A percentile compares a stretch with the other conserved stretches of the same genome.
phyloP scores from a whole-genome alignment of 2,113 vertebrate species.

The Coracopsis vasa region DNA sequence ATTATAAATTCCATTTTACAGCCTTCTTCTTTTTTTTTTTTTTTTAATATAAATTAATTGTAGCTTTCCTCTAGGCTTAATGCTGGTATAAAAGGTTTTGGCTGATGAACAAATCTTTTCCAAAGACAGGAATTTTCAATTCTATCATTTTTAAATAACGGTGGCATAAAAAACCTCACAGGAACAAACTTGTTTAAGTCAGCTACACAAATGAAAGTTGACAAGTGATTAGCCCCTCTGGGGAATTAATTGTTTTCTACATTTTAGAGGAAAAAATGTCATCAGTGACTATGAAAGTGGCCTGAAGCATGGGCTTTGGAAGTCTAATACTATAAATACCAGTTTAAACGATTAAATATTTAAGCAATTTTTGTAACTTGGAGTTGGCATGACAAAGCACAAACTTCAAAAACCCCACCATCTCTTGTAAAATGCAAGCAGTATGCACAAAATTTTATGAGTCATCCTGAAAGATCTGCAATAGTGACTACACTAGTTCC shows the following conservation, averaged over 20 bases:
- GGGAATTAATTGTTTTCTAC: conserved; percentile 19
- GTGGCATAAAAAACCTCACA: background rate
- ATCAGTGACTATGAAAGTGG: background rate
- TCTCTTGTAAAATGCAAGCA: background rate
- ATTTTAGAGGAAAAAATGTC: conserved; percentile 2
- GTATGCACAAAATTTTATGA: background rate
- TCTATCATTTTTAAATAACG: conserved; percentile 33
- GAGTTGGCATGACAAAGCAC: background rate
- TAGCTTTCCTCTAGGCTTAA: conserved; percentile 38
- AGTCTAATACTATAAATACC: background rate
- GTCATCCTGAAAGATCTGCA: background rate
- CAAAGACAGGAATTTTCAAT: conserved; percentile 19
- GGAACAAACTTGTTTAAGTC: conserved; percentile 47
- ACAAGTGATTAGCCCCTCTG: conserved; percentile 44
- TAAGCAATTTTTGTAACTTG: background rate
- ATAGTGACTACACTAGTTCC: background rate
- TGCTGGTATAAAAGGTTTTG: conserved; percentile 23
- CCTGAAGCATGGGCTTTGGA: conserved; percentile 26
- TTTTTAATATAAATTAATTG: conserved; percentile 1
- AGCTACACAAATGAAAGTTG: conserved; percentile 38
- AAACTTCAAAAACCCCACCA: background rate
- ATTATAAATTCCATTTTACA: conserved; percentile 33
- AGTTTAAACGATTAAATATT: background rate
- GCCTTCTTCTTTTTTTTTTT: background rate
- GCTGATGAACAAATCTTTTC: conserved; percentile 20